Base-by-base conservation (phyloP, 2,113 vertebrate species). In the Nansenia antarctica region DNA sequence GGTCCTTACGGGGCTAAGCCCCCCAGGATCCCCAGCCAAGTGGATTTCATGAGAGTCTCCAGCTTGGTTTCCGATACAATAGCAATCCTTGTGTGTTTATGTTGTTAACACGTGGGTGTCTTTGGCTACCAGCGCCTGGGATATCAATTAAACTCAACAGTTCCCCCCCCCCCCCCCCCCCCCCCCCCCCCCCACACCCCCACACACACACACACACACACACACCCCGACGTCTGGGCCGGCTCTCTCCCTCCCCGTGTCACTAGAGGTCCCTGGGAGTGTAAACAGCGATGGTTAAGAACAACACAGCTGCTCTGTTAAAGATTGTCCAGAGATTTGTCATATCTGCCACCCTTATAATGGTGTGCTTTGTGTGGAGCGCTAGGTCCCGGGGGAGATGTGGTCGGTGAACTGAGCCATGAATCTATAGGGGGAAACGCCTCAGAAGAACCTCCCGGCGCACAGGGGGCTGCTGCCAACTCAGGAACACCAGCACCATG, bases 271-370 rank as follows among this genome's bases (percentile, higher is more conserved):
- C 86, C 83, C 85, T 72, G 81, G 67, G 84, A 91, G 89, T 87
- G 69, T 90, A 90, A 92, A 92, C 90, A 91, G 90, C 89, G 82
- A 90, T 90, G 80, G 73, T 91, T 76, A 91, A 94, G 87, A 92
- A 96, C 95, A 96, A 95, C 95, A 98, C 94, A 96, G 95, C 95
- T 98, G 96, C 91, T 94, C 94, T 93, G 89, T 86, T 88, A 67
- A 27, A 91, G 86, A 92, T 93, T 94, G 92, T 94, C 94, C 94
- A 83, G 86, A 94, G 93, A 95, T 93, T 93, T 81, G 93, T 94
- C 92, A 85, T 87, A 88, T 93, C 92, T 90, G 92, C 89, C 91
- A 92, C 93, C 92, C 80, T 78, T 73, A 87, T 71, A 87, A 91
- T 71, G 72, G 69, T 78, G 61, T 65, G 82, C 81, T 85, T 81